Percentiles rank a stretch among this genome's conserved stretches.
Evolutionary conservation across 2,888 invertebrate genomes (phyloP).

Genomic region (Eilema caniola): DNA sequence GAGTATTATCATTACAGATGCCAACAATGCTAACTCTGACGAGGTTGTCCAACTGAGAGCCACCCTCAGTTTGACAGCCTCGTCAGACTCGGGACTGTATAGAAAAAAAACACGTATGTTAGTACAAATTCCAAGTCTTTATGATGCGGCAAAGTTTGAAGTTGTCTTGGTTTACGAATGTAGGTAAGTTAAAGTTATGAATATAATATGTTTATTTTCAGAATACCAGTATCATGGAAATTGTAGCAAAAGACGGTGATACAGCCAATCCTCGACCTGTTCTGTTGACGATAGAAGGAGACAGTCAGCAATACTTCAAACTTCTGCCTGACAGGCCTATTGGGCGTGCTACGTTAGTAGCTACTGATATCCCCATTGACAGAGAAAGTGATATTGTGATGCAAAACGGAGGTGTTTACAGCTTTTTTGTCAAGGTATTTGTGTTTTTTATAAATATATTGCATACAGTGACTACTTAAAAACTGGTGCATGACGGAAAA

Average conservation of each 20-base stretch:
- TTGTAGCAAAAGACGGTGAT: slow-evolving; percentile 93
- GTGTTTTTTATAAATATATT: neutral
- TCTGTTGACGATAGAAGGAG: slow-evolving; percentile 90
- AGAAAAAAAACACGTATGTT: neutral
- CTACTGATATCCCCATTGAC: slow-evolving; percentile 90
- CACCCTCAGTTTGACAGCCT: too few species aligned
- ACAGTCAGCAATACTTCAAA: slow-evolving; percentile 89
- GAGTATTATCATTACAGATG: too few species aligned
- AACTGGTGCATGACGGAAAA: neutral
- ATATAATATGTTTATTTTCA: slow-evolving; percentile 53
- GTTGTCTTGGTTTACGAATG: too few species aligned
- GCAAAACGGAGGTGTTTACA: slow-evolving; percentile 93
- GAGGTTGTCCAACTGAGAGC: too few species aligned
- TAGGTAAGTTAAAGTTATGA: neutral
- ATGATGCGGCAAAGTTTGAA: too few species aligned
- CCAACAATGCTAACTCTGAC: too few species aligned
- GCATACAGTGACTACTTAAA: neutral
- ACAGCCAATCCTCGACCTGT: slow-evolving; percentile 90
- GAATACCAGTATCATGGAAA: slow-evolving; percentile 89
- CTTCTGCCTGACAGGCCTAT: slow-evolving; percentile 86
- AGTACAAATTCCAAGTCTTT: too few species aligned
- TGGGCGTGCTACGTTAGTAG: slow-evolving; percentile 87
- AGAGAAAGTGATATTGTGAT: slow-evolving; percentile 91
- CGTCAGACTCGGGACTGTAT: too few species aligned
- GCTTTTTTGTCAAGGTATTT: slow-evolving; percentile 88